These are phyloP conservation scores for Amphimedon queenslandica DNA, from an alignment of 37 sponge, comb jelly and placozoan genomes.

Conservation along the genomic window DNA sequence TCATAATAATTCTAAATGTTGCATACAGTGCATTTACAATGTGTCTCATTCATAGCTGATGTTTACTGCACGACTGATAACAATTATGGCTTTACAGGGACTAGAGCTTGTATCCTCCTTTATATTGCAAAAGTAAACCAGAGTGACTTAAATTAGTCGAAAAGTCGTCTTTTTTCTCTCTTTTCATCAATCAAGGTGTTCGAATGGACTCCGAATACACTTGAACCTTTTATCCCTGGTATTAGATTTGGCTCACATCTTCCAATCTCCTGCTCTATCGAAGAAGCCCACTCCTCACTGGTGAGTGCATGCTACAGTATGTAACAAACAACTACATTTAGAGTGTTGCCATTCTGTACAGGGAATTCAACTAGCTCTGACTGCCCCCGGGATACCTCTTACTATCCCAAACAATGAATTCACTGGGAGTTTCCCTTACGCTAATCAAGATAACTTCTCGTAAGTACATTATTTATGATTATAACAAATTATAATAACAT, in stretches of 20 bases:
- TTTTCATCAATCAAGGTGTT: constrained; percentile 25
- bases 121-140: constrained; percentile 24
- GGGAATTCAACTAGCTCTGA: not conserved
- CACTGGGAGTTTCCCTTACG: constrained; percentile 40
- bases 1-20: no score
- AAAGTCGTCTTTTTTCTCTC: not conserved
- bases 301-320: no score
- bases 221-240: no score
- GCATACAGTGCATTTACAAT: not conserved
- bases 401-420: constrained; percentile 28
- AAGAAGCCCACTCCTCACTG: no score
- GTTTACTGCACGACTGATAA: not conserved
- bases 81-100: constrained; percentile 22
- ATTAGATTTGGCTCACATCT: no score
- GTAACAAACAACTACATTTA: no score
- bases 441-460: constrained; percentile 38
- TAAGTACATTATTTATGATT: constrained; percentile 1
- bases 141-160: no score
- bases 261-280: no score
- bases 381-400: constrained; percentile 44
- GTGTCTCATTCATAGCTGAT: not conserved
- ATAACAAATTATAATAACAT: not conserved
- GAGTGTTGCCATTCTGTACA: no score
- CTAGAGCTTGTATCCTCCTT: constrained; percentile 23
- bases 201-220: constrained; percentile 47